Base-by-base conservation (phyloP, 2,888 invertebrate genomes). In the Conops quadrifasciatus region DNA sequence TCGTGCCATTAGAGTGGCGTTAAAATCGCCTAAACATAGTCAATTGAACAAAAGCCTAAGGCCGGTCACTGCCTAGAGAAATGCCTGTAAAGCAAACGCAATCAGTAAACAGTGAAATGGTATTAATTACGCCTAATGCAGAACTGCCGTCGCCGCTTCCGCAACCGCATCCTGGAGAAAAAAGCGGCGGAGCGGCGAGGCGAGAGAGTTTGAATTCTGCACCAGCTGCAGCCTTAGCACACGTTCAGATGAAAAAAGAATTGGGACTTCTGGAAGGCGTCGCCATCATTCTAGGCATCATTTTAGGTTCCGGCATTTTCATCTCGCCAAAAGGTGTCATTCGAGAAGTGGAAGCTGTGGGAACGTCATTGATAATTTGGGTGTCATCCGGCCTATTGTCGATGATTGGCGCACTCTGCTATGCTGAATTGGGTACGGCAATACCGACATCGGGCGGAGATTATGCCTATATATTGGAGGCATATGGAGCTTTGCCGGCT, bases 401-500 rank as follows among this genome's bases (percentile, higher is more conserved):
- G 0, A 94, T 95, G 87, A 89, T 98, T 45, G 98, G 98, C 11
- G 98, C 98, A 1, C 87, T 98, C 56, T 98, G 98, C 79, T 99
- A 99, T 84, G 97, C 98, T 13, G 98, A 99, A 88, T 87, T 99
- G 73, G 98, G 93, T 80, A 86, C 86, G 3, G 81, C 82, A 19
- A 92, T 98, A 81, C 94, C 96, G 3, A 94, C 95, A 82, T 97
- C 96, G 72, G 98, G 98, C 26, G 98, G 97, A 1, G 98, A 98
- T 87, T 98, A 98, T 85, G 96, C 97, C 47, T 98, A 98, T 81
- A 97, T 98, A 75, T 90, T 92, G 80, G 93, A 96, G 85, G 94
- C 97, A 1, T 98, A 92, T 82, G 98, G 98, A 30, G 90, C 93
- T 1, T 85, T 98, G 71, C 96, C 95, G 19, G 94, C 97, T 0